Conservation (phyloP, 2,113 vertebrate genomes). For the Uria lomvia region DNA sequence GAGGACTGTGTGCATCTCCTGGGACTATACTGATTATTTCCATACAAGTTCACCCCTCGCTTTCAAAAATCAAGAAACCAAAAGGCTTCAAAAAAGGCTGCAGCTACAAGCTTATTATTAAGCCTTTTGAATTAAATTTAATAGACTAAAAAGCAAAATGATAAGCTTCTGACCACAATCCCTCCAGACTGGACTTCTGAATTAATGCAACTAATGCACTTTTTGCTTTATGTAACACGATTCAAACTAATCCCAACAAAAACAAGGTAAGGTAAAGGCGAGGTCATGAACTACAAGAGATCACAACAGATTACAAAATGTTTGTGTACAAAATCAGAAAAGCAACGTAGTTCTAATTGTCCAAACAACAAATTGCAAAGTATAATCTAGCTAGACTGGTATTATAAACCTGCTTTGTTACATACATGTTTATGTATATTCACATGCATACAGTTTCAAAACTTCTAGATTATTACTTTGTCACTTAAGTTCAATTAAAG, state of each 20-base stretch:
- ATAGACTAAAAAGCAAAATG: neutral
- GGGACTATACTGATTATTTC: neutral
- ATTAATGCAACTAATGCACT: neutral
- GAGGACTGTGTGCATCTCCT: neutral
- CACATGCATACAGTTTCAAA: neutral
- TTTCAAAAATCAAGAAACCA: neutral
- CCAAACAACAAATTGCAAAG: neutral
- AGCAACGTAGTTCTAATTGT: neutral
- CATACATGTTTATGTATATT: neutral
- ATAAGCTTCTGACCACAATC: slow-evolving; percentile 17
- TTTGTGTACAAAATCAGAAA: neutral
- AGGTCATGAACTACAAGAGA: neutral
- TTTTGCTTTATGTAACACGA: neutral
- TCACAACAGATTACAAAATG: neutral
- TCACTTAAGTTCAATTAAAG: neutral
- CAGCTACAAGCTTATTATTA: neutral
- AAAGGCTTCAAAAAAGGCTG: neutral
- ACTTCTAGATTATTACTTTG: neutral
- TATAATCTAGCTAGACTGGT: neutral
- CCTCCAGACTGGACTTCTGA: neutral
- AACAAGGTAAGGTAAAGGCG: neutral
- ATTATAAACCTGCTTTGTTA: neutral
- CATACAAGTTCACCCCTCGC: neutral
- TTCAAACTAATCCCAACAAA: slow-evolving; percentile 12
- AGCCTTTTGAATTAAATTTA: neutral